Percentiles rank a stretch among this genome's conserved stretches.
Conservation (phyloP, 2,888 invertebrate species). For the Ichneumoninae sp. region DNA sequence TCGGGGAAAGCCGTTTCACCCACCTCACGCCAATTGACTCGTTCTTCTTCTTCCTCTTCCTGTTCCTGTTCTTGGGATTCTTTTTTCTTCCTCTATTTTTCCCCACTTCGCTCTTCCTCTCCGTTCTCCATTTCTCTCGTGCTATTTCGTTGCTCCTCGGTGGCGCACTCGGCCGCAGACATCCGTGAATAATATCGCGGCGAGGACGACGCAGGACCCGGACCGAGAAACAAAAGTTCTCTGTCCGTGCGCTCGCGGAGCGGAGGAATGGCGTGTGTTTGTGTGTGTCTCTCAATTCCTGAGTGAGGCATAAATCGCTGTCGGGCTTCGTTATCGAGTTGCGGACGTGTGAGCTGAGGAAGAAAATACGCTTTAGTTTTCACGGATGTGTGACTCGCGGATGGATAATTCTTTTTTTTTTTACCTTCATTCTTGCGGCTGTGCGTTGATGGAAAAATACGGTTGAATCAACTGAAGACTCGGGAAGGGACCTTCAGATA, state of each 20-base stretch:
- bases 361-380: neutral
- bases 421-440: neutral
- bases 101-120: slow-evolving; percentile 5
- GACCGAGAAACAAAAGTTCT: slow-evolving; percentile 64
- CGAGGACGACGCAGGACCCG: slow-evolving; percentile 31
- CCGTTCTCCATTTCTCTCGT: slow-evolving; percentile 17
- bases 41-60: slow-evolving; percentile 32
- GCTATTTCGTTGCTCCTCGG: slow-evolving; percentile 19
- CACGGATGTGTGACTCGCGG: neutral
- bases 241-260: slow-evolving; percentile 14
- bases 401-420: neutral
- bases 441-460: neutral
- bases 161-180: slow-evolving; percentile 36
- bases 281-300: slow-evolving; percentile 65
- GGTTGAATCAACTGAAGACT: too few relatives aligned
- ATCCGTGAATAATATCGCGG: slow-evolving; percentile 68
- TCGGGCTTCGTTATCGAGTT: slow-evolving; percentile 55
- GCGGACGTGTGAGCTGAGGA: slow-evolving; percentile 3
- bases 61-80: neutral
- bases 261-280: slow-evolving; percentile 18
- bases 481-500: too few relatives aligned
- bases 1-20: slow-evolving; percentile 55
- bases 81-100: slow-evolving; percentile 22
- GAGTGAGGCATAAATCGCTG: slow-evolving; percentile 69
- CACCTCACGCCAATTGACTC: slow-evolving; percentile 63